Evolutionary conservation across 1,140 invertebrate species (phyloP), one percentile per base, ranked within the genome.

Genomic region (Aphis gossypii): DNA sequence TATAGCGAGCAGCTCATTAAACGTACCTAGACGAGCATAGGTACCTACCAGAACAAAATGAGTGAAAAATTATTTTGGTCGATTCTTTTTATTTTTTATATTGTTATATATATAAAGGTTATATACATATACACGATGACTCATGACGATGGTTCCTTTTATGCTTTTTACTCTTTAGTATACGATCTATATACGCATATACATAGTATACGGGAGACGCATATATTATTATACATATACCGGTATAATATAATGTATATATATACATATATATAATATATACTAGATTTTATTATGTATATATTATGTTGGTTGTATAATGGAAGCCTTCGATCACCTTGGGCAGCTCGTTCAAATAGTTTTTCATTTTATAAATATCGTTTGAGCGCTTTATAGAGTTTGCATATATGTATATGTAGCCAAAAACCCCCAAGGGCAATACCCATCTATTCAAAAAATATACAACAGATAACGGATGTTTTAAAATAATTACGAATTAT

Each of bases 61-160:
- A 46, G 30, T 91, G 56, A 92, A 92, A 92, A 83, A 92, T 44
- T 68, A 92, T 76, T 92, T 89, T 21, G n/a, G 87, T 54, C n/a
- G 87, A 89, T 89, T 89, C 68, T 83, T 92, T 60, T 68, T 68
- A 38, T 90, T 68, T 51, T 76, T 82, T 21, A 82, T 83, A 92
- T 76, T 92, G 30, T 92, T 41, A 41, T 41, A 41, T 41, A 41
- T 25, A 48, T 92, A 83, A 92, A 92, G 90, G 90, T 92, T 76
- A 76, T 76, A 76, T 41, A 3, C 38, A 41, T n/a, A 82, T 76
- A 30, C 90, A 91, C 56, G 56, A 68, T 92, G 90, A 92, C 90
- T 92, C 90, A 92, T 48, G 68, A 76, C 90, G 90, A 82, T 82
- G 90, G 46, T 3, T 51, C 46, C n/a, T 54, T 51, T 51, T 54